phyloP scores from a whole-genome alignment of 23 tunicate species.

The Styela clava region DNA sequence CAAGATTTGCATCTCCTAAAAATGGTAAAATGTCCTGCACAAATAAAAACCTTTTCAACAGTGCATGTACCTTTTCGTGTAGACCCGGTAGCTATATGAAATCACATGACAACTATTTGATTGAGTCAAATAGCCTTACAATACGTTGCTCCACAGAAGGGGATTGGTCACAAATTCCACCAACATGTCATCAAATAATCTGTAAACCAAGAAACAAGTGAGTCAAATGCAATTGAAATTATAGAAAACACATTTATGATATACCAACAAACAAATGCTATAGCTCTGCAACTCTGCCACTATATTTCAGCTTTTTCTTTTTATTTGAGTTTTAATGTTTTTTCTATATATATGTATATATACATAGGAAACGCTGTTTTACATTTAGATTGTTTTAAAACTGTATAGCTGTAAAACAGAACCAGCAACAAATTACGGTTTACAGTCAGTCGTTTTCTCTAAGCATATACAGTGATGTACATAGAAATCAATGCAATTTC shows the following conservation, averaged over 20 bases:
- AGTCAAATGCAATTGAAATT: neutral
- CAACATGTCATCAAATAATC: neutral
- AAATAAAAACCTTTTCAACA: constrained; percentile 8
- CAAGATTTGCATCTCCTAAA: neutral
- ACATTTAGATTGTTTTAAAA: no score
- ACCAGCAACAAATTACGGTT: no score
- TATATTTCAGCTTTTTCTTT: no score
- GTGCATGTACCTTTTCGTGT: neutral
- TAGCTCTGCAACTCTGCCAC: no score
- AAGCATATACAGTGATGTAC: no score
- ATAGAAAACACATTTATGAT: neutral
- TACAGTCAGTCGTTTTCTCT: no score
- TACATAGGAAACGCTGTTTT: no score
- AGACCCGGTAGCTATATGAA: neutral
- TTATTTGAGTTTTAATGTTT: no score
- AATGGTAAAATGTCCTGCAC: constrained; percentile 1
- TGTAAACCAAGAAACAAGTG: neutral
- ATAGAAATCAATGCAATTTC: no score
- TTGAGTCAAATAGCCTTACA: neutral
- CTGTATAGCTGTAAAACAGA: no score
- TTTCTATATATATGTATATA: no score
- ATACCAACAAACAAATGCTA: no score
- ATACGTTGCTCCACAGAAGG: constrained; percentile 5
- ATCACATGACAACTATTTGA: constrained; percentile 7
- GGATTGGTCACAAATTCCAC: constrained; percentile 7